Conservation (phyloP, 1,140 invertebrate species). For the Maconellicoccus hirsutus region DNA sequence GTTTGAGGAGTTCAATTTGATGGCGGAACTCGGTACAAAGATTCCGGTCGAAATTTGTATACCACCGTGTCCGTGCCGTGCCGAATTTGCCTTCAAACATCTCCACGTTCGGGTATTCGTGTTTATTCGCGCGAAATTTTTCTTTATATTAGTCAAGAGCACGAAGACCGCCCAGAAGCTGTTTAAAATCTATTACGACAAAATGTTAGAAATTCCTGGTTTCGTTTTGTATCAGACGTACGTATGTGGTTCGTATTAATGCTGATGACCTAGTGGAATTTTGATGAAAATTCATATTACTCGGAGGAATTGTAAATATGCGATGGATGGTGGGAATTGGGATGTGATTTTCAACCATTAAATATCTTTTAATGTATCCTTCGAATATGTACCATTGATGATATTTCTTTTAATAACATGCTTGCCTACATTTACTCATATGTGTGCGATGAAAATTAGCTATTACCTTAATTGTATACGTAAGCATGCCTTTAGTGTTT, state of each 20-base stretch:
- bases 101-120: not conserved
- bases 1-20: not conserved
- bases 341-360: too few species aligned
- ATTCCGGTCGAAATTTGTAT: not conserved
- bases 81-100: slow-evolving; percentile 14
- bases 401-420: too few species aligned
- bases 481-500: not conserved
- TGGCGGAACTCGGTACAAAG: slow-evolving; percentile 12
- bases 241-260: too few species aligned
- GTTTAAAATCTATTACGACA: slow-evolving; percentile 13
- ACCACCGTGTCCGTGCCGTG: slow-evolving; percentile 11
- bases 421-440: too few species aligned
- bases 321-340: too few species aligned
- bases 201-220: not conserved
- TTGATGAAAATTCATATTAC: too few species aligned
- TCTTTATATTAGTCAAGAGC: not conserved
- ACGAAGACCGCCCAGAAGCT: slow-evolving; percentile 11
- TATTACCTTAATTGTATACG: not conserved
- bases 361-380: too few species aligned
- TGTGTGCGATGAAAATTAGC: too few species aligned
- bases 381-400: too few species aligned
- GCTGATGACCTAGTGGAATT: too few species aligned
- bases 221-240: too few species aligned
- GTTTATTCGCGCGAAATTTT: slow-evolving; percentile 13
- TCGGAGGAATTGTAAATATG: too few species aligned